Evolutionary conservation across 2,113 vertebrate genomes (phyloP).

Genomic region (Uropsilus gracilis): DNA sequence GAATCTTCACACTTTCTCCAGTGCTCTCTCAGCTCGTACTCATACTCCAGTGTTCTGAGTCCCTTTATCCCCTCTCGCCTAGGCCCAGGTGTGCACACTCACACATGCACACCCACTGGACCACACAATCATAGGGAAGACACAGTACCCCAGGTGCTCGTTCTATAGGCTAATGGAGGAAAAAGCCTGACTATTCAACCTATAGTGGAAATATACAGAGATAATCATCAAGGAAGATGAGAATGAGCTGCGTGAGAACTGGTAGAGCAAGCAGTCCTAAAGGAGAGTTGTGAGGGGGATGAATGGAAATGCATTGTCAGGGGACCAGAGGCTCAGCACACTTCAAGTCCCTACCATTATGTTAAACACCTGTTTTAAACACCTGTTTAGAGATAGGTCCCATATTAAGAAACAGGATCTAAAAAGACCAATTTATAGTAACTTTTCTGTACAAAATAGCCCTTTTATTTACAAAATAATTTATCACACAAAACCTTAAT

Average conservation of each 20-base stretch:
- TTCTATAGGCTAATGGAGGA: too few species aligned
- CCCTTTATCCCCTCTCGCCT: too few species aligned
- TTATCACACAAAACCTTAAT: neutral
- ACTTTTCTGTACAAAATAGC: conserved; percentile 24
- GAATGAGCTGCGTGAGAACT: neutral
- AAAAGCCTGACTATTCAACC: too few species aligned
- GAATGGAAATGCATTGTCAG: neutral
- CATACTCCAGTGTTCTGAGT: too few species aligned
- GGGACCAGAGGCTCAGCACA: neutral
- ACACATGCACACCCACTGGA: too few species aligned
- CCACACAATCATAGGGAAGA: too few species aligned
- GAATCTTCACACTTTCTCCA: too few species aligned
- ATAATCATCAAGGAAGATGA: neutral
- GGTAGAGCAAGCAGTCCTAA: neutral
- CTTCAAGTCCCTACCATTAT: neutral
- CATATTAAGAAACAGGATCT: neutral
- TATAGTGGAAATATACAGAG: neutral
- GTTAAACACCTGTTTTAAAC: neutral
- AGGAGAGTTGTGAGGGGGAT: neutral
- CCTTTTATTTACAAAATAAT: conserved; percentile 22
- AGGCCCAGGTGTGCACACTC: too few species aligned
- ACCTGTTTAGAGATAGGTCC: neutral
- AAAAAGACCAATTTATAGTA: neutral
- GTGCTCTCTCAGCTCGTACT: too few species aligned
- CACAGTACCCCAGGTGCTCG: too few species aligned